Conservation (phyloP, 1,140 invertebrate species). For the Orussus abietinus region DNA sequence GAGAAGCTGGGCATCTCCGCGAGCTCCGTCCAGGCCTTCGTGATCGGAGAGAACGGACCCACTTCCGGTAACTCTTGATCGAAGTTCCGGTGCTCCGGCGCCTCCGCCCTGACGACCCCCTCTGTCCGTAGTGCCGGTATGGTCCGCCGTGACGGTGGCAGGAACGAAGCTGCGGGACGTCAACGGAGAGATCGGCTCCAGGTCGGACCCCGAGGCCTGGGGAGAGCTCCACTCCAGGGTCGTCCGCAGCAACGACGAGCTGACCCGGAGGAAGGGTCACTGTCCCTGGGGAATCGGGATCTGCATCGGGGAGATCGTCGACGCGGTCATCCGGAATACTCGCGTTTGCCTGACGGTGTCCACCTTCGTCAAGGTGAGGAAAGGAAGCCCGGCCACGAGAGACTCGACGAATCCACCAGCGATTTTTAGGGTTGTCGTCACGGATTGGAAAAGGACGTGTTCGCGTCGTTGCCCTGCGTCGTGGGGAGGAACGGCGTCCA, state of each 20-base stretch:
- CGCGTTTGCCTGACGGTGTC: constrained; percentile 57
- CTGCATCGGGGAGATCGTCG: constrained; percentile 54
- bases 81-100: too few species aligned
- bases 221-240: constrained; percentile 56
- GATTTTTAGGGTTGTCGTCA: constrained; percentile 49
- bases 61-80: constrained; percentile 56
- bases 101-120: too few species aligned
- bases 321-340: constrained; percentile 56
- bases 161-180: constrained; percentile 58
- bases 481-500: constrained; percentile 58
- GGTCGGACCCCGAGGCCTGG: constrained; percentile 57
- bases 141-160: constrained; percentile 61
- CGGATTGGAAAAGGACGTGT: constrained; percentile 59
- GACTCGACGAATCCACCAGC: too few species aligned
- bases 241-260: constrained; percentile 51
- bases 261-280: constrained; percentile 55
- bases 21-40: constrained; percentile 56
- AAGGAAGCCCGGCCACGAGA: too few species aligned
- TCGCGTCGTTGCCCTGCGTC: constrained; percentile 59
- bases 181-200: constrained; percentile 52
- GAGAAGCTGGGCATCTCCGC: constrained; percentile 57
- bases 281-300: constrained; percentile 57
- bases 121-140: constrained; percentile 56
- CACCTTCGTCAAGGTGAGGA: constrained; percentile 54
- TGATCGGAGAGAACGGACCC: constrained; percentile 61